Evolutionary conservation across 1,140 invertebrate genomes (phyloP).

Genomic region (Chymomyza costata): DNA sequence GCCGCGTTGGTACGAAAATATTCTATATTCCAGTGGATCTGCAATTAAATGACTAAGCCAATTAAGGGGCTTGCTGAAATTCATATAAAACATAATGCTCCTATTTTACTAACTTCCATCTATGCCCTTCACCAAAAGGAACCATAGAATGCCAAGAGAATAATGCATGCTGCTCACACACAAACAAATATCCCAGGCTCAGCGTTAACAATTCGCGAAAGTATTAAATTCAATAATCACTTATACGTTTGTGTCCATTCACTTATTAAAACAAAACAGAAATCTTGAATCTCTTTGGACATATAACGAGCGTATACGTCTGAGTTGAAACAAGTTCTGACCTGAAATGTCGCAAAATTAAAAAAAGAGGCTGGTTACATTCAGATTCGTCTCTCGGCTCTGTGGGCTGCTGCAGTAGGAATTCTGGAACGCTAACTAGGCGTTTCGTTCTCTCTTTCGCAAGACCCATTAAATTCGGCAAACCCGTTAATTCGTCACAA

Average conservation of each 20-base stretch:
- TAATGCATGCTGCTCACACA: neutral
- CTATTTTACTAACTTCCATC: neutral
- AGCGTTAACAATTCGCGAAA: conserved; percentile 30
- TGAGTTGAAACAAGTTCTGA: conserved; percentile 56
- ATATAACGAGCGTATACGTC: conserved; percentile 25
- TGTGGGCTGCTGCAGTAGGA: conserved; percentile 15
- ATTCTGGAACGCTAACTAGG: too few relatives aligned
- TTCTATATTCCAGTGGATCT: conserved; percentile 11
- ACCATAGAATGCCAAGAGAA: neutral
- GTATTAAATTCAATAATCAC: conserved; percentile 25
- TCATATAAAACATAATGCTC: too few relatives aligned
- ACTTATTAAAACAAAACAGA: conserved; percentile 50
- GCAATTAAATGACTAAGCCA: conserved; percentile 4
- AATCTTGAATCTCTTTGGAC: too few relatives aligned
- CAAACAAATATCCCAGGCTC: neutral
- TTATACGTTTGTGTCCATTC: conserved; percentile 14
- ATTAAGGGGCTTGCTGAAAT: too few relatives aligned
- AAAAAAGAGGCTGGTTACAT: conserved; percentile 66
- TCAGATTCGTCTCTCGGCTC: conserved; percentile 25
- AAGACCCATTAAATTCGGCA: too few relatives aligned
- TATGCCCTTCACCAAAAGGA: neutral
- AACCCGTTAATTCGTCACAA: too few relatives aligned
- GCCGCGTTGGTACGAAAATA: conserved; percentile 54
- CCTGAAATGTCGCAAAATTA: conserved; percentile 54
- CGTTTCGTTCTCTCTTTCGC: too few relatives aligned